Percentiles rank a stretch among this genome's conserved stretches.
phyloP scores from a whole-genome alignment of 2,888 invertebrate genomes.

The Osmoderma eremita region DNA sequence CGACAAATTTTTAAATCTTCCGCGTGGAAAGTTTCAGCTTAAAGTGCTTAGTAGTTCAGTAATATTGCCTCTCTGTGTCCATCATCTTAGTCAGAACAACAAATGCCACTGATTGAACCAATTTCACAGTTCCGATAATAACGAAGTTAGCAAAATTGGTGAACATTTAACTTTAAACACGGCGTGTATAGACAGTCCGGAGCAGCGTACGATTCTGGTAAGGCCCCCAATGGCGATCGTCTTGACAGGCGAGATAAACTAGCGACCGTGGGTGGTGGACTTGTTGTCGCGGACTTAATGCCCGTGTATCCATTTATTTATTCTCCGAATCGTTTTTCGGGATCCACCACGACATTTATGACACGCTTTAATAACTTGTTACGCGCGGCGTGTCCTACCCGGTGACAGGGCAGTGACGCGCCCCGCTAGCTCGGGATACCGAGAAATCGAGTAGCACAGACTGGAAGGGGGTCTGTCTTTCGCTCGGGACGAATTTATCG shows the following conservation, averaged over 20 bases:
- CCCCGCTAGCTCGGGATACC: not conserved
- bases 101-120: too few relatives aligned
- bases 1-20: too few relatives aligned
- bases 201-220: constrained; percentile 46
- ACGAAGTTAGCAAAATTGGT: too few relatives aligned
- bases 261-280: constrained; percentile 62
- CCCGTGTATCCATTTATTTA: constrained; percentile 61
- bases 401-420: constrained; percentile 11
- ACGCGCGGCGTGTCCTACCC: not conserved
- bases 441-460: constrained; percentile 15
- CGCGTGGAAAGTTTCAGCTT: too few relatives aligned
- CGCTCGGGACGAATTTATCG: not conserved
- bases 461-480: too few relatives aligned
- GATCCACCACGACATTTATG: constrained; percentile 45
- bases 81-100: too few relatives aligned
- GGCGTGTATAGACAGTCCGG: constrained; percentile 44
- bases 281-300: constrained; percentile 62
- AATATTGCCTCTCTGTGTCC: too few relatives aligned
- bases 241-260: constrained; percentile 61
- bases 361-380: constrained; percentile 45
- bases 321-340: constrained; percentile 47
- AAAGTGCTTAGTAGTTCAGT: too few relatives aligned
- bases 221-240: constrained; percentile 59
- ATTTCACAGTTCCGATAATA: too few relatives aligned
- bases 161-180: too few relatives aligned